Base-by-base conservation (phyloP, 2,113 vertebrate species). In the Puffinus mauretanicus region DNA sequence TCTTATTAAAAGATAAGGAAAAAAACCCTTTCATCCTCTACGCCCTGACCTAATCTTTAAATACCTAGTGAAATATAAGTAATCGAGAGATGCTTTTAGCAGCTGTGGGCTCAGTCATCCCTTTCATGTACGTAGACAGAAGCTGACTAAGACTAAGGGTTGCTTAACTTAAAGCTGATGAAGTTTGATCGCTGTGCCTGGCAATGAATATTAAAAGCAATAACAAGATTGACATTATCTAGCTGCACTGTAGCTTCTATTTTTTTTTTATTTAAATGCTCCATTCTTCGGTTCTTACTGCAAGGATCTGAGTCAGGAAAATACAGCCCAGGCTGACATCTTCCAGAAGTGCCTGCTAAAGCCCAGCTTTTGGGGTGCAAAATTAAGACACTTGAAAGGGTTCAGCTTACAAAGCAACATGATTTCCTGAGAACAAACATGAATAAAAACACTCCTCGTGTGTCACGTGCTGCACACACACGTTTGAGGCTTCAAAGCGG, bases 1-100 rank as follows among this genome's bases (percentile, higher is more conserved):
- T 86, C 95, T 93, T 96, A 96, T 93, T 95, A 97, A 95, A 87
- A 94, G 96, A 97, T 96, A 91, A 95, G 94, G 90, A 66, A 94
- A 66, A 91, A 93, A 85, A 7, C 22, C 36, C 66, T 96, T 96
- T 96, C 92, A 96, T 97, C 94, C 82, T 95, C 82, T 67, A 76
- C 0, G 0, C 80, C 58, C 34, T 0, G 0, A 88, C 82, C 64
- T 96, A 97, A 96, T 96, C 96, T 96, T 95, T 93, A 97, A 95
- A 96, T 95, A 94, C 86, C 46, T 84, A 87, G 46, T 86, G 94
- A 96, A 96, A 96, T 91, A 51, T 54, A 96, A 94, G 94, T 88
- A 94, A 95, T 80, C 4, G 38, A 93, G 94, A 89, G 86, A 79
- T 80, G 78, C 64, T 92, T 95, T 90, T 54, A 85, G 94, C 93